Percentiles rank a stretch among this genome's conserved stretches.
Evolutionary conservation across 2,797 vertebrate genomes (phyloP).

Genomic region (Sebastes hubbsi): DNA sequence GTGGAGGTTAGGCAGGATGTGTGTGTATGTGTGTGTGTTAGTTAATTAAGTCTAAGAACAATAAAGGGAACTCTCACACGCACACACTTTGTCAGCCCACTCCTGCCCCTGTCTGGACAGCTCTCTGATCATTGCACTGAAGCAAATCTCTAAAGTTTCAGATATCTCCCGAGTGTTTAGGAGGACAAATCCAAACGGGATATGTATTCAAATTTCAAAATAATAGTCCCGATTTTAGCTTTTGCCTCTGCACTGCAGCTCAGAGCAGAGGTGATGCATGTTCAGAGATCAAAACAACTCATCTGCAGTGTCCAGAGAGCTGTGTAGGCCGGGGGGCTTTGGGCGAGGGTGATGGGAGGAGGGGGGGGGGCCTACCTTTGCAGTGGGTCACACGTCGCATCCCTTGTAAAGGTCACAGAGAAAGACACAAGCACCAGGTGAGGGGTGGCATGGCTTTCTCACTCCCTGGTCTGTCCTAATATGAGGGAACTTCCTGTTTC

Average conservation of each 20-base stretch:
- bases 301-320: slow-evolving; percentile 83
- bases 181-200: not conserved
- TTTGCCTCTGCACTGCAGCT: not conserved
- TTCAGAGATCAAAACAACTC: not conserved
- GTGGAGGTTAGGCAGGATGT: slow-evolving; percentile 47
- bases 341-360: not conserved
- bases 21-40: slow-evolving; percentile 35
- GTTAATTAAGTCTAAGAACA: slow-evolving; percentile 42
- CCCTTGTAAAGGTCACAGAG: slow-evolving; percentile 97
- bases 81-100: slow-evolving; percentile 45
- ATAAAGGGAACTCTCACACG: slow-evolving; percentile 35
- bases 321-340: slow-evolving; percentile 47
- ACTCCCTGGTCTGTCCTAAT: slow-evolving; percentile 46
- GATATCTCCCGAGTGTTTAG: not conserved
- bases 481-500: slow-evolving; percentile 57
- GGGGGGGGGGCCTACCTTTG: slow-evolving; percentile 91
- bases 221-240: not conserved
- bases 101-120: slow-evolving; percentile 62
- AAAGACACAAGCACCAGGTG: slow-evolving; percentile 93
- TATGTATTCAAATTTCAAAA: not conserved
- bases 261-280: not conserved
- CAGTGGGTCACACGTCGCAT: slow-evolving; percentile 98
- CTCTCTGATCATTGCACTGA: slow-evolving; percentile 52
- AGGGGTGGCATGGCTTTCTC: slow-evolving; percentile 76
- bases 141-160: not conserved